Base-by-base conservation (phyloP, 2,888 invertebrate genomes). In the Apotomis betuletana region DNA sequence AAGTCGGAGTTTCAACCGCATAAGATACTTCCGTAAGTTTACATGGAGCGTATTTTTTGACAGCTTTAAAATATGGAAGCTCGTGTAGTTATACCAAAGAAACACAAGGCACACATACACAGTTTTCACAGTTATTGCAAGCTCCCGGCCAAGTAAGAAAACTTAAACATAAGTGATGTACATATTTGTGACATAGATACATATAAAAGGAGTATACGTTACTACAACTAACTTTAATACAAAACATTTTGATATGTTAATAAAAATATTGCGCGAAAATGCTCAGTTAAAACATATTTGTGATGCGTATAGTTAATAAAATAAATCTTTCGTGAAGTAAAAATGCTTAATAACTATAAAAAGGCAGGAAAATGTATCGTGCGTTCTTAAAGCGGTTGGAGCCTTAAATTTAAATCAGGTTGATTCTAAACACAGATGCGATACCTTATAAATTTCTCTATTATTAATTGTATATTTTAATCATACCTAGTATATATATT, bases 351-450 rank as follows among this genome's bases (percentile, higher is more conserved):
- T 6, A 67, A 74, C 77, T 74, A 73, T 76, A 74, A 52, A 51
- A 60, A 68, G 44, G 27, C 51, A 72, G 54, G 60, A 46, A 65
- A 38, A 64, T 65, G 62, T 69, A 51, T 63, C 57, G 67, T 73
- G 69, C 64, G 15, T 69, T 65, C 69, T 62, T 75, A 75, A 77
- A 80, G 81, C 81, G 83, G 81, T 82, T 81, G 79, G 83, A 80
- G 70, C 76, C 69, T 61, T 79, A 78, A 80, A 75, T 78, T 78
- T 79, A 80, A 83, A 77, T 82, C 80, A 81, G 80, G 85, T 88
- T 88, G 89, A 88, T 87, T 88, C 84, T 82, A 84, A 80, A 89
- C 87, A 87, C 88, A 89, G 89, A 89, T 89, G 87, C 87, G 78
- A 82, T 77, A 78, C 80, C 83, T 81, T 75, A 72, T 77, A 80